A percentile compares a stretch with the other conserved stretches of the same genome.
Conservation (phyloP, 1,140 invertebrate genomes). For the Apis cerana region DNA sequence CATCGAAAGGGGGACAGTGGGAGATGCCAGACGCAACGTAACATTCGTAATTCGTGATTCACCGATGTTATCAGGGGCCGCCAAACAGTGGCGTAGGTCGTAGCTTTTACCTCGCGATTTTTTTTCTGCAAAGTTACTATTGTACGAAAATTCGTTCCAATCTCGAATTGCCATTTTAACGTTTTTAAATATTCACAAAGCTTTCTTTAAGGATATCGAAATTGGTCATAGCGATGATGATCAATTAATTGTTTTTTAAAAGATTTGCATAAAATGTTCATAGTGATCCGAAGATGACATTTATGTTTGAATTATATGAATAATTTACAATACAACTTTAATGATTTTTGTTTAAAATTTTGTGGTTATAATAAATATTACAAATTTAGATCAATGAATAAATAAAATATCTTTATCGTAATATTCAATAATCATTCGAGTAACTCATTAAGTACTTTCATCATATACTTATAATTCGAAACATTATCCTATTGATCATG, state of each 20-base stretch:
- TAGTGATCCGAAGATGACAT: no score
- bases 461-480: neutral
- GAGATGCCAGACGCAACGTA: conserved; percentile 51
- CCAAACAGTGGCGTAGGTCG: conserved; percentile 34
- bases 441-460: neutral
- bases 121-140: neutral
- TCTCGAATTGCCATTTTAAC: no score
- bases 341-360: neutral
- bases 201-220: no score
- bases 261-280: no score
- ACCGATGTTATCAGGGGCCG: conserved; percentile 53
- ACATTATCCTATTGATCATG: neutral
- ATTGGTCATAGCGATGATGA: no score
- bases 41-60: conserved; percentile 64
- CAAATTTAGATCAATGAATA: no score
- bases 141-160: no score
- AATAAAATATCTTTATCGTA: neutral
- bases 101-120: neutral
- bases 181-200: no score
- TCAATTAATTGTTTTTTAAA: no score
- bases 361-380: fast-evolving
- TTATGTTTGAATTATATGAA: no score
- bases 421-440: neutral
- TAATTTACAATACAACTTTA: neutral
- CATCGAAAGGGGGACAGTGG: conserved; percentile 40